Evolutionary conservation across 2,797 vertebrate species (phyloP).

Genomic region (Carapus acus): DNA sequence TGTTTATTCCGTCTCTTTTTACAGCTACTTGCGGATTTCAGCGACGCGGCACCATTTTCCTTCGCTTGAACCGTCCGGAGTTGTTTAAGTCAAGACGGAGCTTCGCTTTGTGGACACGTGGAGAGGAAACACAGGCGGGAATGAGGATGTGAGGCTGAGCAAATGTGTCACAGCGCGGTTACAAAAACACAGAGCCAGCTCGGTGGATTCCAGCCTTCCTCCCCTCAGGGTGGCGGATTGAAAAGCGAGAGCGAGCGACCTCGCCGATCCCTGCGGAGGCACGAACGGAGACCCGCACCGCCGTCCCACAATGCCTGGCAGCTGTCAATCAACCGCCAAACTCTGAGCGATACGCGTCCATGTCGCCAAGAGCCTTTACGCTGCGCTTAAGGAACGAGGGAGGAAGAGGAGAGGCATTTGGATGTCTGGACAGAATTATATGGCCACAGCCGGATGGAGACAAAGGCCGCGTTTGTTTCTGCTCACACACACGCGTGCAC

Average conservation of each 20-base stretch:
- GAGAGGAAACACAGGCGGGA: slow-evolving; percentile 7
- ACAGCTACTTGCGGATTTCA: no score
- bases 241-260: slow-evolving; percentile 40
- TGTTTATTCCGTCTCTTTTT: no score
- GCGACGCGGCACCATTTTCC: slow-evolving; percentile 9
- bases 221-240: slow-evolving; percentile 34
- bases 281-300: slow-evolving; percentile 12
- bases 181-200: slow-evolving; percentile 30
- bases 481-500: slow-evolving; percentile 28
- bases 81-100: slow-evolving; percentile 22
- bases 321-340: slow-evolving; percentile 37
- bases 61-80: slow-evolving; percentile 13
- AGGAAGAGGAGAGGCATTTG: slow-evolving; percentile 7
- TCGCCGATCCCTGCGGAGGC: slow-evolving; percentile 46
- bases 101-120: not conserved
- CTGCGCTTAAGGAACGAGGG: slow-evolving; percentile 7
- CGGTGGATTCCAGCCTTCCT: slow-evolving; percentile 32
- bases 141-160: slow-evolving; percentile 11
- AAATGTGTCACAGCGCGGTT: slow-evolving; percentile 17
- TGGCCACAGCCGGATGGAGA: slow-evolving; percentile 24
- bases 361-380: not conserved
- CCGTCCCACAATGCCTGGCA: slow-evolving; percentile 15
- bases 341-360: slow-evolving; percentile 8
- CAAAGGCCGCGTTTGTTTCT: slow-evolving; percentile 42
- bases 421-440: slow-evolving; percentile 33